Evolutionary conservation across 2,113 vertebrate genomes (phyloP).

Genomic region (Piaya cayana): DNA sequence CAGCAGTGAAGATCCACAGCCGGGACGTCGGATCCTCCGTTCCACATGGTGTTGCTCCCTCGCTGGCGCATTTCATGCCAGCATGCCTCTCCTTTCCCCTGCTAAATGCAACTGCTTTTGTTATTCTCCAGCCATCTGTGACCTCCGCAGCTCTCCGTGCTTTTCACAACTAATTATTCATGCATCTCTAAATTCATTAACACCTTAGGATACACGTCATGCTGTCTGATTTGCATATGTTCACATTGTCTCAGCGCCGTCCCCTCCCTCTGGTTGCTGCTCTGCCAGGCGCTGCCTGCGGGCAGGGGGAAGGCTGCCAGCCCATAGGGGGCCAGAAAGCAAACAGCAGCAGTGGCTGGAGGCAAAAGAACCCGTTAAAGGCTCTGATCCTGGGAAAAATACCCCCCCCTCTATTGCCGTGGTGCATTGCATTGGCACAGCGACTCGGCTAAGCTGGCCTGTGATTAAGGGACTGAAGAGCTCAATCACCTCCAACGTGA

Average conservation of each 20-base stretch:
- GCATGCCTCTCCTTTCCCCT: not conserved
- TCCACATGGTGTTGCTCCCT: not conserved
- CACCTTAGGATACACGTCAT: not conserved
- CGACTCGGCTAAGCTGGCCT: accelerated
- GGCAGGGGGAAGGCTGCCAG: conserved; percentile 12
- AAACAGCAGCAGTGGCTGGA: not conserved
- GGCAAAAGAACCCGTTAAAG: not conserved
- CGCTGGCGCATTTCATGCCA: not conserved
- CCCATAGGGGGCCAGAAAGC: not conserved
- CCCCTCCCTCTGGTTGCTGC: not conserved
- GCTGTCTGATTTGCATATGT: conserved; percentile 35
- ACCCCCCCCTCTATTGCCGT: no score
- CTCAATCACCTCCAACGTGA: accelerated
- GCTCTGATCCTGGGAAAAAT: not conserved
- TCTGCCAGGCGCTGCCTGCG: not conserved
- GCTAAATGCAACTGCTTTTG: not conserved
- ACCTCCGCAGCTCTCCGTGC: conserved; percentile 6
- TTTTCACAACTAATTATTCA: conserved; percentile 52
- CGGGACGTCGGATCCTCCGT: not conserved
- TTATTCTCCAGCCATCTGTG: conserved; percentile 37
- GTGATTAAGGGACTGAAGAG: not conserved
- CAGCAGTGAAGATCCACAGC: not conserved
- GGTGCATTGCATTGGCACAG: accelerated
- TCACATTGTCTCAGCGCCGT: not conserved
- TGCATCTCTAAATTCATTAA: conserved; percentile 43